Conservation (phyloP, 2,113 vertebrate genomes). For the Scartelaos histophorus region DNA sequence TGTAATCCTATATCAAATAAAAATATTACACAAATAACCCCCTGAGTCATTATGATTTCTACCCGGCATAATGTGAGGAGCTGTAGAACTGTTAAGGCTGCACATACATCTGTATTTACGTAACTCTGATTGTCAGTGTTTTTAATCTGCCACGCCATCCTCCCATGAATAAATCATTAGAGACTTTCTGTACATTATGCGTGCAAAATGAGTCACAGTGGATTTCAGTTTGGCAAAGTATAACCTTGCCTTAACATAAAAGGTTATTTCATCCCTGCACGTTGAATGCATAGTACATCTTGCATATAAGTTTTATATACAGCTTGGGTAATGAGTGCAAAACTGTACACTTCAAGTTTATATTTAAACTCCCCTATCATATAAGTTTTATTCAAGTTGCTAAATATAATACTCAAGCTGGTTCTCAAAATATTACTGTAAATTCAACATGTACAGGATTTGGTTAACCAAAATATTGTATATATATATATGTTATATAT, state of each 20-base stretch:
- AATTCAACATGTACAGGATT: too few species aligned
- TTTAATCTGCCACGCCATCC: constrained; percentile 38
- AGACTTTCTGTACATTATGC: constrained; percentile 17
- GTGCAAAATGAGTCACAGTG: constrained; percentile 33
- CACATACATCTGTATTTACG: constrained; percentile 4
- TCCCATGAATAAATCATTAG: constrained; percentile 36
- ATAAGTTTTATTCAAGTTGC: too few species aligned
- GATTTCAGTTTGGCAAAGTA: not conserved
- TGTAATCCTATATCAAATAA: not conserved
- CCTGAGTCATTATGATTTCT: too few species aligned
- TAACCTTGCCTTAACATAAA: constrained; percentile 2
- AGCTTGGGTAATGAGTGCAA: too few species aligned
- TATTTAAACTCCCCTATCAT: too few species aligned
- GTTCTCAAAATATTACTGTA: too few species aligned
- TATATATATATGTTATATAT: too few species aligned
- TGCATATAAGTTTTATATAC: too few species aligned
- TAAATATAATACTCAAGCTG: too few species aligned
- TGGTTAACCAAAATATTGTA: too few species aligned
- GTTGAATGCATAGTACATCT: not conserved
- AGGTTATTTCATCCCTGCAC: constrained; percentile 6
- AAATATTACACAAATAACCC: not conserved
- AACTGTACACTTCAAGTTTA: too few species aligned
- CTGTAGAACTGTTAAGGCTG: not conserved
- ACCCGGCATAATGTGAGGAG: not conserved
- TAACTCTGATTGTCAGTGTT: constrained; percentile 12